phyloP scores from a whole-genome alignment of 2,797 vertebrate species.

The Epinephelus malabaricus region DNA sequence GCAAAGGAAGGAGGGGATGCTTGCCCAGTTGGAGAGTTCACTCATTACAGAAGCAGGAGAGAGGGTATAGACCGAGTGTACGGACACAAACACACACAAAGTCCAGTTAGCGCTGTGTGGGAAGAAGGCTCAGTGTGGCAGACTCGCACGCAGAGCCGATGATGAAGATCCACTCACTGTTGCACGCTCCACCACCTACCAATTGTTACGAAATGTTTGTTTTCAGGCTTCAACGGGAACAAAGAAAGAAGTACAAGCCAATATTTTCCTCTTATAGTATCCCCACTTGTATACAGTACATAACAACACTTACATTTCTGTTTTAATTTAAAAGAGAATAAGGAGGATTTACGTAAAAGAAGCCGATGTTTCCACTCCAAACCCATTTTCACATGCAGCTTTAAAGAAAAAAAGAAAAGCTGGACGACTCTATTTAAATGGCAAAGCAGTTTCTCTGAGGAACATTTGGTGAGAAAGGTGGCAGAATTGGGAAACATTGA shows the following conservation, averaged over 20 bases:
- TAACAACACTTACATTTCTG: background rate
- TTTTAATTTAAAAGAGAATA: background rate
- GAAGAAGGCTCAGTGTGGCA: conserved; percentile 33
- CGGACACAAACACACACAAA: conserved; percentile 24
- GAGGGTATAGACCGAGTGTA: conserved; percentile 27
- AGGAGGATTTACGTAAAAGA: conserved; percentile 11
- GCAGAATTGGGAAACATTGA: conserved; percentile 35
- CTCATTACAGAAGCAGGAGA: conserved; percentile 55
- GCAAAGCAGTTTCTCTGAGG: conserved; percentile 36
- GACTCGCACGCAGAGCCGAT: conserved; percentile 52
- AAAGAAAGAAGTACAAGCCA: conserved; percentile 2
- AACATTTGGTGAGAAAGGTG: conserved; percentile 48
- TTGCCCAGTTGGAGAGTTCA: conserved; percentile 51
- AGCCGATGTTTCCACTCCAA: conserved; percentile 18
- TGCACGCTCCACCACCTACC: conserved; percentile 25
- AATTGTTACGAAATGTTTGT: conserved; percentile 47
- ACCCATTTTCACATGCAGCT: conserved; percentile 34
- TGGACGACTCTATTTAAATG: conserved; percentile 47
- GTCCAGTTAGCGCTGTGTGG: conserved; percentile 45
- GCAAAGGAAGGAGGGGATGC: conserved; percentile 55
- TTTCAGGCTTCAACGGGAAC: conserved; percentile 25
- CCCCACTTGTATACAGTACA: background rate
- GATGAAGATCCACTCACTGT: conserved; percentile 30
- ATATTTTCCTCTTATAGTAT: background rate
- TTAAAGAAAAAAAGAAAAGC: conserved; percentile 22